Evolutionary conservation across 2,888 invertebrate genomes (phyloP), one percentile per base, ranked within the genome.

Genomic region (Drosophila suboccidentalis): DNA sequence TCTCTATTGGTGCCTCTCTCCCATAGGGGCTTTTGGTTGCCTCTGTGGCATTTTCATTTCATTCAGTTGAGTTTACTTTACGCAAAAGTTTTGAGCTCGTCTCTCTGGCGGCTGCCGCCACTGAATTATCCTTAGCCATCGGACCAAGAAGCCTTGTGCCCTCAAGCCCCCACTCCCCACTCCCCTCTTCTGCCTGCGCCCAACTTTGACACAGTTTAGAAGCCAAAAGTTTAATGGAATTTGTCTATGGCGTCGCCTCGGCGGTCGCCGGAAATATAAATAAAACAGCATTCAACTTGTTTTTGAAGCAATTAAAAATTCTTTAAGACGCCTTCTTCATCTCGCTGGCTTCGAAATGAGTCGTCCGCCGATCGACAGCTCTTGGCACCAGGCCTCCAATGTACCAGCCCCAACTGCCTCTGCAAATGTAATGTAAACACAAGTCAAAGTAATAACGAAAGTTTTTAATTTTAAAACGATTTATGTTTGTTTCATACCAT

Each of bases 31-130:
- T 65, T 78, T 81, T 67, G 71, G 75, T 66, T 88, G 88, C 88
- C 90, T 86, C 90, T 90, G 84, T 90, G 89, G 89, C 89, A 90
- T 83, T 86, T 90, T 90, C 86, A 86, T 86, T 86, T 90, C 86
- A 88, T 86, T 86, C 84, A 76, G 89, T 88, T 86, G 69, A 83
- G 90, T 86, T 86, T 86, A 88, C 89, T 90, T 86, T 86, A 68
- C 81, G 73, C 76, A 76, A 83, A 86, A 90, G 71, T 81, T 86
- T 88, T 81, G 68, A 83, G 86, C 78, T 61, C 58, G 69, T 71
- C 80, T 71, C 80, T 71, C 71, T 62, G 71, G 79, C 72, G 69
- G 75, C 60, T 62, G 81, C 64, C 78, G 74, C 68, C 80, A 82
- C 70, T 90, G 86, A 86, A 86, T 86, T 89, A 86, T 86, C 88